These are phyloP conservation scores for Arenicola marina DNA, from an alignment of 2,888 invertebrate genomes.

Conservation along the genomic window DNA sequence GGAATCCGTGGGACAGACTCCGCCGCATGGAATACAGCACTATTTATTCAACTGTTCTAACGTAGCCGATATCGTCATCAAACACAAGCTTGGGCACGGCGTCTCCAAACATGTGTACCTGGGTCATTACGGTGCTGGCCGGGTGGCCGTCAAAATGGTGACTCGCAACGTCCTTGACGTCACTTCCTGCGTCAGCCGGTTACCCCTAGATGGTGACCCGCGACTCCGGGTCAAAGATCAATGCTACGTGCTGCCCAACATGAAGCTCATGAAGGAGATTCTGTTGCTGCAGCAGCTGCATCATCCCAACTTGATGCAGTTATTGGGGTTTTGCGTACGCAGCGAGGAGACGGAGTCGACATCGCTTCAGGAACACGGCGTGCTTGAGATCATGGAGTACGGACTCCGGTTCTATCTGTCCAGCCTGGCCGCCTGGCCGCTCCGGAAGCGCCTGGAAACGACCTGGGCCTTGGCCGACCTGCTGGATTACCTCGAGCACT, in stretches of 20 bases:
- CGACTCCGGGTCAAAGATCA: slow-evolving; percentile 12
- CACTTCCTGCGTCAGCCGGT: slow-evolving; percentile 38
- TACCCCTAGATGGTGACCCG: not conserved
- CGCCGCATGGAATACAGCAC: too few species aligned
- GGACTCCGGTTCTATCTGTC: slow-evolving; percentile 44
- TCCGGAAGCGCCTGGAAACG: slow-evolving; percentile 41
- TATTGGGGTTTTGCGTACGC: slow-evolving; percentile 54
- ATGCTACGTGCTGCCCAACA: slow-evolving; percentile 49
- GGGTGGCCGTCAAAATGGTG: slow-evolving; percentile 56
- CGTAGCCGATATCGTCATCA: slow-evolving; percentile 43
- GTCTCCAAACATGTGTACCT: slow-evolving; percentile 55
- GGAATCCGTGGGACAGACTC: too few species aligned
- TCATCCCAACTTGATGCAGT: slow-evolving; percentile 46
- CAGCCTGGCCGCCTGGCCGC: slow-evolving; percentile 42
- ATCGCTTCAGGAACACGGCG: slow-evolving; percentile 51
- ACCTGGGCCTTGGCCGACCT: slow-evolving; percentile 48
- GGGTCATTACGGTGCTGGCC: slow-evolving; percentile 39
- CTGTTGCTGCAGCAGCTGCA: slow-evolving; percentile 48
- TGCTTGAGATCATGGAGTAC: slow-evolving; percentile 50
- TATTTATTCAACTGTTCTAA: slow-evolving; percentile 53
- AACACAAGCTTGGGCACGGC: slow-evolving; percentile 52
- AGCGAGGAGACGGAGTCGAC: slow-evolving; percentile 54
- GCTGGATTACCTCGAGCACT: slow-evolving; percentile 47
- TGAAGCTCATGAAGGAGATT: slow-evolving; percentile 58
- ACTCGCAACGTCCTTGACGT: slow-evolving; percentile 53